These are phyloP conservation scores for Zoanthus sansibaricus DNA, from an alignment of 92 coral and sea anemone genomes.

Conservation along the genomic window DNA sequence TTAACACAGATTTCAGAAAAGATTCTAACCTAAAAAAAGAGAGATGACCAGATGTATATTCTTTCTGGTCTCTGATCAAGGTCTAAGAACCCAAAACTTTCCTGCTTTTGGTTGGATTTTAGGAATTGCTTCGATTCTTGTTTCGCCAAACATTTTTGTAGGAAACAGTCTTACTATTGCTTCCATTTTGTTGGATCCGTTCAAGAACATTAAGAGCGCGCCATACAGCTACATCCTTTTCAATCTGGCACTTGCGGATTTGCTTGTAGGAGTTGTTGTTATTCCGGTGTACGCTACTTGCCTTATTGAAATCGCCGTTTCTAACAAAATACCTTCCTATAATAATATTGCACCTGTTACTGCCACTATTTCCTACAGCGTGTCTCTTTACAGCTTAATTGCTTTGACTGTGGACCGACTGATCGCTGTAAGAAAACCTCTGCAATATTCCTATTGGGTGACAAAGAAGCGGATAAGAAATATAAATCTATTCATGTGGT, in stretches of 20 bases:
- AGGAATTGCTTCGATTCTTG: not conserved
- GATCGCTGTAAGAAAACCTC: slow-evolving; percentile 1
- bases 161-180: not conserved
- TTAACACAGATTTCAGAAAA: too few species aligned
- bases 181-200: not conserved
- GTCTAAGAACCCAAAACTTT: not conserved
- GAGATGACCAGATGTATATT: too few species aligned
- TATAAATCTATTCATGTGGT: not conserved
- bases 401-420: not conserved
- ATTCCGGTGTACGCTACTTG: not conserved
- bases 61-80: not conserved
- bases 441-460: not conserved
- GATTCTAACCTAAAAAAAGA: too few species aligned
- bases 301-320: not conserved
- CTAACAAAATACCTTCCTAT: not conserved
- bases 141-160: not conserved
- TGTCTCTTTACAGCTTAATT: not conserved
- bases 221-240: not conserved
- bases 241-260: not conserved
- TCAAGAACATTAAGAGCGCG: not conserved
- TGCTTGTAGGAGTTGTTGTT: not conserved
- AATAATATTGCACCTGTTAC: not conserved
- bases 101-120: not conserved
- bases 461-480: not conserved
- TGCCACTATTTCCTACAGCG: not conserved